Evolutionary conservation across 2,113 vertebrate species (phyloP), one percentile per base, ranked within the genome.

Genomic region (Pangasianodon gigas): DNA sequence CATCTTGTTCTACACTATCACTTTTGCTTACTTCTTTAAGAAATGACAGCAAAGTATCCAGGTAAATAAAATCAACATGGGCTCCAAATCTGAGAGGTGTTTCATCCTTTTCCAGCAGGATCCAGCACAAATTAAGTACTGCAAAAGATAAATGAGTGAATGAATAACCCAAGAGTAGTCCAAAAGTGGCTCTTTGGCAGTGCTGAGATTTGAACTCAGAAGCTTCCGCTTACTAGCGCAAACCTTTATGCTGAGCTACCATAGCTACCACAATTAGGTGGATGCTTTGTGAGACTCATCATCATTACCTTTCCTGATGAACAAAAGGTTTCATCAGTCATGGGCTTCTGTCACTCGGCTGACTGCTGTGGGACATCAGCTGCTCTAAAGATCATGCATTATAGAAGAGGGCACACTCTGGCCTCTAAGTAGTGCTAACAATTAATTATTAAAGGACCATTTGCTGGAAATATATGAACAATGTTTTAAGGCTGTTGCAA

Each of bases 341-440:
- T 77, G 80, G n/a, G 37, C 54, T 29, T 84, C 89, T 92, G 92
- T 92, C 92, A 91, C 91, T 94, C 91, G 87, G 91, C 88, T 56
- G 71, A 88, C 92, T 62, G 87, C 62, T 16, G 90, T 85, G 84
- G 89, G 92, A 93, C 93, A 89, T 93, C 91, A 91, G 82, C 92
- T 93, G 91, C 89, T 94, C 94, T 93, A 94, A 87, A 93, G 93
- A 92, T 92, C 94, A 94, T 95, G 91, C 92, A 96, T 95, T 93
- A 95, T 96, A 95, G 82, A 96, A 92, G 92, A 93, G n/a, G 32
- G 81, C 88, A 91, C 93, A 92, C 95, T 93, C 87, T 88, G 90
- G 71, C 87, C 93, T 93, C 93, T 90, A 94, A 95, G 95, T 96
- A 95, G 93, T 87, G 51, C 74, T 60, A 82, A 29, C 24, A 7